Evolutionary conservation across 1,140 invertebrate species (phyloP).

Genomic region (Acromyrmex echinatior): DNA sequence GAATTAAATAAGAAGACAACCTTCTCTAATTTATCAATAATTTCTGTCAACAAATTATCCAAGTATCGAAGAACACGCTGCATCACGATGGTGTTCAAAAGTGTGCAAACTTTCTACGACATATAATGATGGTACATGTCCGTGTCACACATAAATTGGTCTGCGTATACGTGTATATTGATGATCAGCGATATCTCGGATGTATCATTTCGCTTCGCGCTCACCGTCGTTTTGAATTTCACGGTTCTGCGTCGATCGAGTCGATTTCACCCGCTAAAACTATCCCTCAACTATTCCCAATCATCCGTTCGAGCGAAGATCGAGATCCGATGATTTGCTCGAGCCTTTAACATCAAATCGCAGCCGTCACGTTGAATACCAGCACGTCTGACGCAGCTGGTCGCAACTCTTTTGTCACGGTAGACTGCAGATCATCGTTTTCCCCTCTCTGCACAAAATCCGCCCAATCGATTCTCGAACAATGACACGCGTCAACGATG

Average conservation of each 20-base stretch:
- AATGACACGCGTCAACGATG: constrained; percentile 13
- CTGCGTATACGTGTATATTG: background rate
- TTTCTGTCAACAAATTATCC: background rate
- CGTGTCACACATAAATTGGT: background rate
- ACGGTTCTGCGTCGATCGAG: constrained; percentile 19
- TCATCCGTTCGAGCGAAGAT: constrained; percentile 1
- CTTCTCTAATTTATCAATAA: background rate
- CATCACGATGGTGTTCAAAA: background rate
- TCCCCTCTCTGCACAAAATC: constrained; percentile 52
- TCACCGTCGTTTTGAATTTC: constrained; percentile 57
- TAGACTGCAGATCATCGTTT: constrained; percentile 40
- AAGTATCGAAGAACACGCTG: background rate
- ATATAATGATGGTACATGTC: background rate
- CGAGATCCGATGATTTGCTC: constrained; percentile 37
- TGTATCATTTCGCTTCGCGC: constrained; percentile 25
- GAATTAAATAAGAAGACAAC: constrained; percentile 2
- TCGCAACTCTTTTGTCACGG: constrained; percentile 52
- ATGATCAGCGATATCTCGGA: background rate
- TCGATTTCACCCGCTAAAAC: constrained; percentile 32
- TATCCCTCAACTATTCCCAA: background rate
- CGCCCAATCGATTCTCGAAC: constrained; percentile 62
- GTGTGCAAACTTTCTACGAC: constrained; percentile 7
- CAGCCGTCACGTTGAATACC: constrained; percentile 43
- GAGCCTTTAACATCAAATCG: constrained; percentile 23
- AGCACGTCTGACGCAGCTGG: constrained; percentile 41